phyloP scores from a whole-genome alignment of 1,140 invertebrate genomes.

The Neocloeon triangulifer region DNA sequence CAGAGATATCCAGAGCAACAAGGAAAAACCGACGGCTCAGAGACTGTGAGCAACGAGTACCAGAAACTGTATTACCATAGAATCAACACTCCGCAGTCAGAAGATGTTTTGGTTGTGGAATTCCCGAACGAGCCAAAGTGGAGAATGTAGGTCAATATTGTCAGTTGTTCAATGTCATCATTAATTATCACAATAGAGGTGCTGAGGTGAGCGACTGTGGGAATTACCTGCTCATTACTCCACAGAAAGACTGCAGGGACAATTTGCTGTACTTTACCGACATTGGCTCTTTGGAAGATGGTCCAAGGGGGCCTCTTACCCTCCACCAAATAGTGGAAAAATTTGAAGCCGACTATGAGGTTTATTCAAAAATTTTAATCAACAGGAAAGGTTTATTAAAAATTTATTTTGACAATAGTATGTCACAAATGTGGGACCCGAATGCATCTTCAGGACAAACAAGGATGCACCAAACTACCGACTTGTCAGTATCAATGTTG shows the following conservation, averaged over 20 bases:
- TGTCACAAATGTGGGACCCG: conserved; percentile 65
- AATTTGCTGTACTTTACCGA: conserved; percentile 69
- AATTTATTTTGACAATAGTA: too few species aligned
- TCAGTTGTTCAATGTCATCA: conserved; percentile 2
- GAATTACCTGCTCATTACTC: conserved; percentile 57
- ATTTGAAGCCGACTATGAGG: conserved; percentile 87
- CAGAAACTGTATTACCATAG: conserved; percentile 90
- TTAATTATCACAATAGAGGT: conserved; percentile 30
- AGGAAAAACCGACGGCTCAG: conserved; percentile 68
- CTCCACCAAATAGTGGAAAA: conserved; percentile 61
- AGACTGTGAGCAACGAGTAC: conserved; percentile 63
- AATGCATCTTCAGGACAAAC: conserved; percentile 80
- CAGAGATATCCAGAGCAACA: conserved; percentile 53
- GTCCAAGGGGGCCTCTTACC: conserved; percentile 28
- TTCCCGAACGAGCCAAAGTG: conserved; percentile 81
- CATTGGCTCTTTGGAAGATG: conserved; percentile 23
- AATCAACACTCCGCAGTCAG: conserved; percentile 61
- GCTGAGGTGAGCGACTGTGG: conserved; percentile 76
- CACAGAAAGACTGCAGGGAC: conserved; percentile 66
- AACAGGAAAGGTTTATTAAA: too few species aligned
- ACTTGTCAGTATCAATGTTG: conserved; percentile 73
- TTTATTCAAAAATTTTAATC: too few species aligned
- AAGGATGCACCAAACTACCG: conserved; percentile 81
- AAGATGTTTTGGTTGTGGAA: conserved; percentile 76
- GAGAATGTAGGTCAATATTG: conserved; percentile 49